A percentile compares a stretch with the other conserved stretches of the same genome.
phyloP scores from a whole-genome alignment of 2,888 invertebrate species.

The Hartigia nigra region DNA sequence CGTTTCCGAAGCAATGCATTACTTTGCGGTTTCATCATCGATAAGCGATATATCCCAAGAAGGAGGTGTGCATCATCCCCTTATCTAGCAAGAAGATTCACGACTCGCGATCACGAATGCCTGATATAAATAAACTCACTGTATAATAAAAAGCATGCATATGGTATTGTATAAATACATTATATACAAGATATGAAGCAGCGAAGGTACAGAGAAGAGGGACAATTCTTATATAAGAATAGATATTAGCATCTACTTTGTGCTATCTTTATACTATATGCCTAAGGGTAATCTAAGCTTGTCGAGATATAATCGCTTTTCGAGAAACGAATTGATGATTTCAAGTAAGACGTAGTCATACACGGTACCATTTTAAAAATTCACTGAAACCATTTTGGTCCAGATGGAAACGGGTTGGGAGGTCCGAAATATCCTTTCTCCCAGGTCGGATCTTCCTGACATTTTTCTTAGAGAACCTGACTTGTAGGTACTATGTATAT shows the following conservation, averaged over 20 bases:
- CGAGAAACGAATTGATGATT: neutral
- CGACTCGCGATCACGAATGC: constrained; percentile 43
- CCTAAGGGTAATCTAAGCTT: neutral
- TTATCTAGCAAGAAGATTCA: constrained; percentile 53
- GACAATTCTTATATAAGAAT: neutral
- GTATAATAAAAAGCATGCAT: neutral
- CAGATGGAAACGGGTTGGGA: constrained; percentile 14
- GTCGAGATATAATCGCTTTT: neutral
- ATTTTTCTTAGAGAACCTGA: constrained; percentile 6
- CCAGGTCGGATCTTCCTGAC: constrained; percentile 24
- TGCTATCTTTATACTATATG: neutral
- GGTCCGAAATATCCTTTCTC: constrained; percentile 27
- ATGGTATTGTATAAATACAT: neutral
- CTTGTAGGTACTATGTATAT: neutral
- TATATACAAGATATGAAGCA: neutral
- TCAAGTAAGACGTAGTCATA: neutral
- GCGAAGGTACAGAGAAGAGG: neutral
- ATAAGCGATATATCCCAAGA: constrained; percentile 22
- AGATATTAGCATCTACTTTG: neutral
- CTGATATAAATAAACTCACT: constrained; percentile 9
- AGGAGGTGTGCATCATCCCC: constrained; percentile 48
- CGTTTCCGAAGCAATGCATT: constrained; percentile 20
- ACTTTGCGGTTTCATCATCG: constrained; percentile 31
- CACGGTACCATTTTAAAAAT: neutral
- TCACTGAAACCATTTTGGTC: neutral